Percentiles rank a stretch among this genome's conserved stretches.
These are phyloP conservation scores for Campylomormyrus tamandua DNA, from an alignment of 2,113 vertebrate genomes.

Conservation along the genomic window DNA sequence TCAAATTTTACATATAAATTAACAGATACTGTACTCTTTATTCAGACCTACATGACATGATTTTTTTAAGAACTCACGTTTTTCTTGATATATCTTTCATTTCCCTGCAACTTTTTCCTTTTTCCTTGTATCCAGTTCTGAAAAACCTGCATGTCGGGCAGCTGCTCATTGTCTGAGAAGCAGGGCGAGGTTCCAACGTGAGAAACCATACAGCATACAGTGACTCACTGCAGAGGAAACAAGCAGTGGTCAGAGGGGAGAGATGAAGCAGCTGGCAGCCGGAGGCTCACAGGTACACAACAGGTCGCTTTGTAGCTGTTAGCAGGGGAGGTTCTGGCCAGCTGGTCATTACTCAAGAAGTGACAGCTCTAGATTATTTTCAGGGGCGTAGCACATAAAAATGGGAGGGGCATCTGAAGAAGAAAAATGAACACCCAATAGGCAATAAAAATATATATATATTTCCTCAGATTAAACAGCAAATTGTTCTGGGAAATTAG, in stretches of 20 bases:
- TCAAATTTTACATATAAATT: neutral
- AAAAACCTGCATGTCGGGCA: neutral
- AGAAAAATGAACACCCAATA: neutral
- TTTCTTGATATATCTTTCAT: neutral
- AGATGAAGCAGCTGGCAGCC: neutral
- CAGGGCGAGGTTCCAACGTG: neutral
- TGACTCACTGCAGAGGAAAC: neutral
- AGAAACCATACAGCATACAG: neutral
- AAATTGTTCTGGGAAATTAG: neutral
- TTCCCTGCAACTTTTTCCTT: neutral
- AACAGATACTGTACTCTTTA: neutral
- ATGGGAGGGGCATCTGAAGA: neutral
- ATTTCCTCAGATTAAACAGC: neutral
- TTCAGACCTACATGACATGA: neutral
- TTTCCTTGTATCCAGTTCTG: neutral
- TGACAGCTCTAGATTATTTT: neutral
- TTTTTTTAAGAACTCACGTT: neutral
- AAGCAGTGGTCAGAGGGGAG: neutral
- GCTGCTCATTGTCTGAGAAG: neutral
- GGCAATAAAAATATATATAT: neutral
- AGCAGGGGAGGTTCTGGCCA: neutral
- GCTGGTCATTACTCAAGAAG: neutral
- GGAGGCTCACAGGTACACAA: neutral
- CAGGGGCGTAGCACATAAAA: neutral
- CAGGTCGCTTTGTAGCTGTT: neutral